Conservation (phyloP, 2,888 invertebrate species). For the Willowsia nigromaculata region DNA sequence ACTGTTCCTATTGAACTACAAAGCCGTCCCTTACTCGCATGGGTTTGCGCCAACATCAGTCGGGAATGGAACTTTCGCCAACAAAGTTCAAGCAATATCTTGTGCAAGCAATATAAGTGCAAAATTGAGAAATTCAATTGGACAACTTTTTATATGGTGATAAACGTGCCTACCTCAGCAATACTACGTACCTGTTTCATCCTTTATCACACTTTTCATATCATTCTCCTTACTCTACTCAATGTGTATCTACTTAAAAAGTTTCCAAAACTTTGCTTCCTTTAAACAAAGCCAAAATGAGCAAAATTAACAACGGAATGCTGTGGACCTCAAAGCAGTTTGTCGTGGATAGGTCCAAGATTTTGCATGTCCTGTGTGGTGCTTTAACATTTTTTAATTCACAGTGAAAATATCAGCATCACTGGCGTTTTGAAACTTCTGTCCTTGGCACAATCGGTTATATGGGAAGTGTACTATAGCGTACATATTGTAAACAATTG, state of each 20-base stretch:
- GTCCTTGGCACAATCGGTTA: neutral
- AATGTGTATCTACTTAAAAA: too few relatives aligned
- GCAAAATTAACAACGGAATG: too few relatives aligned
- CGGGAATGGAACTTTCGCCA: conserved; percentile 93
- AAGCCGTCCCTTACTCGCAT: conserved; percentile 97
- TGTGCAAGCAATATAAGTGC: too few relatives aligned
- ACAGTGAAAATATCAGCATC: too few relatives aligned
- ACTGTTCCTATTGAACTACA: conserved; percentile 99
- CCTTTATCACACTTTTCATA: conserved; percentile 76
- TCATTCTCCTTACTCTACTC: conserved; percentile 53
- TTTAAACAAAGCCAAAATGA: too few relatives aligned
- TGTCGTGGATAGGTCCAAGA: too few relatives aligned
- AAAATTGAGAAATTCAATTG: too few relatives aligned
- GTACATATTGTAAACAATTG: neutral
- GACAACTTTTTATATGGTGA: neutral
- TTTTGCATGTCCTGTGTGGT: too few relatives aligned
- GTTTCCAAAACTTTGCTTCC: too few relatives aligned
- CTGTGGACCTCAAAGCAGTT: too few relatives aligned
- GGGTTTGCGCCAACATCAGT: conserved; percentile 99
- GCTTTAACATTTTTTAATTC: too few relatives aligned
- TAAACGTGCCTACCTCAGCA: neutral
- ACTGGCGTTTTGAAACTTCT: neutral
- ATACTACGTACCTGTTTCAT: conserved; percentile 73
- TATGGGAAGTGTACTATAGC: neutral
- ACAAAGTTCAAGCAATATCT: too few relatives aligned